Base-by-base conservation (phyloP, 1,140 invertebrate genomes). In the Drosophila auraria region DNA sequence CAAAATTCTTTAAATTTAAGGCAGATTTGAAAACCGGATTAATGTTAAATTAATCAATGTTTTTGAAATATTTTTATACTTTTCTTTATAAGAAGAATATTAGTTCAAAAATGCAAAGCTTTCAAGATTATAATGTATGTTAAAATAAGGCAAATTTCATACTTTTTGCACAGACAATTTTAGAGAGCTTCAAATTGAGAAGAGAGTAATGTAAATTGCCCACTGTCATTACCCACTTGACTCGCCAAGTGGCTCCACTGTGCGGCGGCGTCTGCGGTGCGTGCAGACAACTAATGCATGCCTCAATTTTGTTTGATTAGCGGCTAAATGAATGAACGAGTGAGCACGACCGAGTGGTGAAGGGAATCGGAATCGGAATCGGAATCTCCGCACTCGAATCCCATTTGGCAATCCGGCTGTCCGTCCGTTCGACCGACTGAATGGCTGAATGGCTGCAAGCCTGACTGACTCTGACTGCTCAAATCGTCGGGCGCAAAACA, bases 221-320 rank as follows among this genome's bases (percentile, higher is more conserved):
- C 71, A 77, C 74, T 76, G 72, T 59, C 25, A 5, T 5, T 44
- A 15, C 25, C 15, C 23, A 30, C 51, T 65, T 49, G 49, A 11
- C 8, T 40, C 20, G 27, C 42, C 40, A 38, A 47, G 33, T 78
- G 63, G 56, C 61, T 76, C 38, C 36, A 57, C 44, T 44, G 54
- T 57, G 54, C 54, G 40, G 36, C 60, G 33, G 38, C 25, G 50
- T 44, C 42, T 53, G 72, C 25, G 71, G 51, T 57, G 74, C 70
- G 74, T 71, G 74, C 71, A 75, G 71, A 76, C 27, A 79, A 79
- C 76, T 79, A 79, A 79, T 79, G 77, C 76, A 79, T 79, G 77
- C 77, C 76, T 79, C 77, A 79, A 79, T 79, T 79, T 79, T 79
- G 77, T 79, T 79, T 79, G 77, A 79, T 79, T 79, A 79, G 77